Evolutionary conservation across 2,797 vertebrate species (phyloP), one percentile per base, ranked within the genome.

Genomic region (Potorous gilbertii): DNA sequence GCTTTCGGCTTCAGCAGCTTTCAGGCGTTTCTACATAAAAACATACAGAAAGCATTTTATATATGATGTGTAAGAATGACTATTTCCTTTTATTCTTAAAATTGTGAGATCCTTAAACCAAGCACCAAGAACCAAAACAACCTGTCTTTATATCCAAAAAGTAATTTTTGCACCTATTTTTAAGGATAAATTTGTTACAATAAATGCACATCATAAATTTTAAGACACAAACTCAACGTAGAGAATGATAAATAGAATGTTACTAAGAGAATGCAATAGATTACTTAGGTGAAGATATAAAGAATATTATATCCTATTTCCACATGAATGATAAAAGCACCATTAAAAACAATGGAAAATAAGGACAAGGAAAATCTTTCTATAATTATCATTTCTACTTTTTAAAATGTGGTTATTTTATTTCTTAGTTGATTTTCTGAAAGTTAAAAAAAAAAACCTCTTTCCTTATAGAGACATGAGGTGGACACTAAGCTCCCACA

Each of bases 1-100:
- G 98, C 99, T 99, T 98, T 99, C 99, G 59, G 99, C 99, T 99
- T 99, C 99, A 93, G 99, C 99, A 24, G 99, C 99, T 98, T 99
- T 99, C 98, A 99, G 99, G 96, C 99, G 99, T 99, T 99, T 99
- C 99, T 99, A 98, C 97, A 97, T 97, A 93, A 98, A 96, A 98
- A 97, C 96, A 98, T 5, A 59, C 96, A 98, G 52, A 97, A 74
- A 97, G 95, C 54, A 96, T 92, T 97, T 97, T 95, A 96, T n/a
- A 94, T 54, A 62, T 3, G 92, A 90, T 92, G 62, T 24, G 28
- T 66, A 94, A 9, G 46, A 93, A 74, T 94, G 90, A 95, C 90
- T 93, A 93, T 27, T 91, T 89, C 56, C 57, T 29, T 66, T 24
- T 92, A 90, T 96, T 94, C 57, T 55, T 94, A 94, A 92, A 55